Conservation (phyloP, 2,888 invertebrate genomes). For the Halictus quadricinctus region DNA sequence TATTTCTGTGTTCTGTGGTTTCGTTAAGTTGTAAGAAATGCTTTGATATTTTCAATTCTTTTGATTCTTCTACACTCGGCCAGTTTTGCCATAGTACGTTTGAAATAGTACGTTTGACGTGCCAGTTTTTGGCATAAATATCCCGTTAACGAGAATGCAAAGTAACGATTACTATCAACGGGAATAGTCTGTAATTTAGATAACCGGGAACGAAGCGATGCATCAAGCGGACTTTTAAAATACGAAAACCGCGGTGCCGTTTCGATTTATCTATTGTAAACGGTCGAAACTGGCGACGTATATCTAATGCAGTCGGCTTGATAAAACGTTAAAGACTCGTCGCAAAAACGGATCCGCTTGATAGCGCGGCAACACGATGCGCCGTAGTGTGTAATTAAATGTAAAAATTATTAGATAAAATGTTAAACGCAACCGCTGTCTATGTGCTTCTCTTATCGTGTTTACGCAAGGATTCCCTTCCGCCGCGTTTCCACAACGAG, state of each 20-base stretch:
- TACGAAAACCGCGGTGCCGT: neutral
- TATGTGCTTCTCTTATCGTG: constrained; percentile 1
- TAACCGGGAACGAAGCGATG: neutral
- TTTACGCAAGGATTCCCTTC: neutral
- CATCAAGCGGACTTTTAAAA: neutral
- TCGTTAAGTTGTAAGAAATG: no score
- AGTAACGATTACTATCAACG: neutral
- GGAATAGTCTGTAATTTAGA: neutral
- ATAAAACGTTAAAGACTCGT: neutral
- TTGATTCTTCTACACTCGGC: neutral
- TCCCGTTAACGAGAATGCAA: neutral
- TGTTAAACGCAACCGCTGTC: constrained; percentile 1
- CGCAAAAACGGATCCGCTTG: neutral
- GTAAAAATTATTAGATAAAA: constrained; percentile 22
- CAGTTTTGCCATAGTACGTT: neutral
- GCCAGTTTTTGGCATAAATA: neutral
- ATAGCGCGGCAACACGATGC: neutral
- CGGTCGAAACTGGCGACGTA: neutral
- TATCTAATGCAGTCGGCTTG: neutral
- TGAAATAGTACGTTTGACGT: neutral
- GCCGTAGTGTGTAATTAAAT: constrained; percentile 19
- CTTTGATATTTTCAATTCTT: neutral
- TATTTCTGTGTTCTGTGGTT: neutral
- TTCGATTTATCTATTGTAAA: constrained; percentile 4
- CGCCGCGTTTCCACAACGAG: constrained; percentile 5